These are phyloP conservation scores for Linepithema humile DNA, from an alignment of 1,140 invertebrate species.

Conservation along the genomic window DNA sequence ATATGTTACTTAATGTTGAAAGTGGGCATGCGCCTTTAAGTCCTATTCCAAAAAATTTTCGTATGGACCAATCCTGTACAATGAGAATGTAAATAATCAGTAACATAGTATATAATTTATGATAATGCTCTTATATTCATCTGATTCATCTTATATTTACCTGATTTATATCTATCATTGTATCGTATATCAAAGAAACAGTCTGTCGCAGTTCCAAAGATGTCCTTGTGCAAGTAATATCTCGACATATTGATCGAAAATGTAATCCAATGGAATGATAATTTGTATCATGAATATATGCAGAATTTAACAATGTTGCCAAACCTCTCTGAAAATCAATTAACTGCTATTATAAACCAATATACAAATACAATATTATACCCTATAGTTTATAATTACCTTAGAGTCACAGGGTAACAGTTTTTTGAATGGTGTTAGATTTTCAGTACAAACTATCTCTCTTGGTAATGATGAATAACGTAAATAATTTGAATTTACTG, in stretches of 20 bases:
- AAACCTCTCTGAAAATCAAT: slow-evolving; percentile 88
- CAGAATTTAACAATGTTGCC: slow-evolving; percentile 94
- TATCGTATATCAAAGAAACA: slow-evolving; percentile 94
- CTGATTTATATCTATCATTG: slow-evolving; percentile 79
- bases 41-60: slow-evolving; percentile 93
- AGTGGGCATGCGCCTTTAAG: slow-evolving; percentile 92
- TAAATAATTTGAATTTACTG: slow-evolving; percentile 86
- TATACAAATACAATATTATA: neutral
- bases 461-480: slow-evolving; percentile 95
- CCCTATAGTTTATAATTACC: slow-evolving; percentile 77
- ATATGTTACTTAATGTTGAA: slow-evolving; percentile 91
- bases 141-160: slow-evolving; percentile 68
- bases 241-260: slow-evolving; percentile 91
- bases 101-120: neutral
- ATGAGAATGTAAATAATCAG: neutral
- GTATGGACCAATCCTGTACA: slow-evolving; percentile 92
- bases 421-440: slow-evolving; percentile 99
- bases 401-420: slow-evolving; percentile 95
- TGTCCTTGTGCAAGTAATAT: slow-evolving; percentile 87
- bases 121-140: neutral
- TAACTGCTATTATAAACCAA: slow-evolving; percentile 7
- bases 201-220: slow-evolving; percentile 93
- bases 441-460: slow-evolving; percentile 99
- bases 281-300: slow-evolving; percentile 95
- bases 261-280: slow-evolving; percentile 96